These are phyloP conservation scores for Diadegma fenestrale DNA, from an alignment of 2,888 invertebrate genomes.

Conservation along the genomic window DNA sequence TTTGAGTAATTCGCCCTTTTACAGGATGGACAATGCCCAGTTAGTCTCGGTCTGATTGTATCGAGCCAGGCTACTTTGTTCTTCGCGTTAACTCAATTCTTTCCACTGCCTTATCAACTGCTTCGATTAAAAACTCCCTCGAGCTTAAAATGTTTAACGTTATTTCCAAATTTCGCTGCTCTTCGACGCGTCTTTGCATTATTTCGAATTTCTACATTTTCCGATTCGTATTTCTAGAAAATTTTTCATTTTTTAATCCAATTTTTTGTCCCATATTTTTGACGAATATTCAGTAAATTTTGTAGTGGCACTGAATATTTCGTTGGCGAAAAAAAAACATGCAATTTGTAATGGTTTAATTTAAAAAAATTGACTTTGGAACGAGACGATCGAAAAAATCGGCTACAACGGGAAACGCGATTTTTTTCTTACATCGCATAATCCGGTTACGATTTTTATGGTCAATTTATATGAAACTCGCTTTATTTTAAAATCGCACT, in stretches of 20 bases:
- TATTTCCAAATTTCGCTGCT: not conserved
- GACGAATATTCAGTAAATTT: no score
- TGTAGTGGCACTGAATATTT: no score
- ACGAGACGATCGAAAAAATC: no score
- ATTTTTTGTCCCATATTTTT: no score
- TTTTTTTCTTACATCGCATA: no score
- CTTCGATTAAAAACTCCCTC: not conserved
- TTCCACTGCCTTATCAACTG: not conserved
- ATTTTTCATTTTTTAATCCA: no score
- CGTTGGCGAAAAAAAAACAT: no score
- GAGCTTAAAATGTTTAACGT: not conserved
- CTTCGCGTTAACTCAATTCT: slow-evolving; percentile 16
- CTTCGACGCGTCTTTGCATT: not conserved
- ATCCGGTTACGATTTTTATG: no score
- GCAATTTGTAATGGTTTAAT: no score
- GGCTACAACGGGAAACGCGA: no score
- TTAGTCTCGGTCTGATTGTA: slow-evolving; percentile 27
- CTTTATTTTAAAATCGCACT: not conserved
- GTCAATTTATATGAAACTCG: not conserved
- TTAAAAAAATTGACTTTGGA: no score
- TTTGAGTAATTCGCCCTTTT: slow-evolving; percentile 16
- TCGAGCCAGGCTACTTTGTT: slow-evolving; percentile 1
- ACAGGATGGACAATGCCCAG: slow-evolving; percentile 1
- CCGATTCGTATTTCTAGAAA: not conserved
- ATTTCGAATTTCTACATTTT: not conserved